Base-by-base conservation (phyloP, 2,113 vertebrate genomes). In the Leucosticte australis region DNA sequence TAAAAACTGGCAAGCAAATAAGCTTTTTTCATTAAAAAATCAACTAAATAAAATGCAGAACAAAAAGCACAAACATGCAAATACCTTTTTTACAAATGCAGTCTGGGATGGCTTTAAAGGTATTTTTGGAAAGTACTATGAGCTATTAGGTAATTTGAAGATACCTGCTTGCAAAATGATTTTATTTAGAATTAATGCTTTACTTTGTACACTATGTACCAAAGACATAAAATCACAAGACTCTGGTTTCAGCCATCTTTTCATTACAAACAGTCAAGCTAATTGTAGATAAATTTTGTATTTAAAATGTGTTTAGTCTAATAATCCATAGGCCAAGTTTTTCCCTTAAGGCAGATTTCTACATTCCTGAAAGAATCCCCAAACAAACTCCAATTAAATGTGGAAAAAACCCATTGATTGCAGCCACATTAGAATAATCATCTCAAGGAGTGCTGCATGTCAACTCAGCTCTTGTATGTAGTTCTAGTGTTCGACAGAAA, bases 211-310 rank as follows among this genome's bases (percentile, higher is more conserved):
- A 83, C 37, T 93, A 59, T 30, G 64, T 76, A 77, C 18, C 31
- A 49, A 0, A 78, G 68, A 68, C 73, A 96, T 74, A 46, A 87
- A 73, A 97, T 53, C 52, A 82, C 62, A 77, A 90, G 24, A 56
- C 88, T 65, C 52, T 80, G 64, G 87, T 30, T 93, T 96, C 88
- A 88, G 59, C 75, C 65, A 92, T 90, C 85, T 95, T 92, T 83
- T 90, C 86, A 95, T 95, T 92, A 82, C 31, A 33, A 97, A 73
- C 62, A 93, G 92, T 76, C 13, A 84, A 44, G 33, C 46, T 94
- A 94, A 96, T 94, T 78, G 81, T 92, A 96, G 94, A 94, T 94
- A 87, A 57, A 95, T 94, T 95, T 94, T 92, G 59, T 83, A 92
- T 77, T 37, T 85, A 82, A 84, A 93, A 93, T 19, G n/a, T 22